These are phyloP conservation scores for Chaetoderma sp. DNA, from an alignment of 2,888 invertebrate genomes.

Conservation along the genomic window DNA sequence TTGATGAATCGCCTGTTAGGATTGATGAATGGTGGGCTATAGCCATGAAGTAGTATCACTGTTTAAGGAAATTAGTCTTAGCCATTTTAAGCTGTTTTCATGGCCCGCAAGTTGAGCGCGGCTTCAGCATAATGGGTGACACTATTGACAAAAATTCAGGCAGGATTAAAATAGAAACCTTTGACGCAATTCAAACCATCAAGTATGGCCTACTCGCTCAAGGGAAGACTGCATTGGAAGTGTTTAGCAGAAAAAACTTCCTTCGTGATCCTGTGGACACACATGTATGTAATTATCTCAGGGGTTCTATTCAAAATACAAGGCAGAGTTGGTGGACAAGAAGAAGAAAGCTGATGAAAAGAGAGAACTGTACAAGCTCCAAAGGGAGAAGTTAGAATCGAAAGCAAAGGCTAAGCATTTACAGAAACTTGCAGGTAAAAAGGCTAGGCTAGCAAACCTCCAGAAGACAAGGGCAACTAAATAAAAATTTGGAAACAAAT, in stretches of 20 bases:
- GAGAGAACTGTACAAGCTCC: not conserved
- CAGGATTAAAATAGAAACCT: conserved; percentile 28
- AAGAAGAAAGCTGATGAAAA: not conserved
- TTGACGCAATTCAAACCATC: conserved; percentile 33
- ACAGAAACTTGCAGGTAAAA: not conserved
- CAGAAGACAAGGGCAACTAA: too few relatives aligned
- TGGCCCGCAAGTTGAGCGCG: conserved; percentile 37
- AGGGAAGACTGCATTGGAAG: conserved; percentile 11
- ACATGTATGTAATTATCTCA: conserved; percentile 7
- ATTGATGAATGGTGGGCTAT: too few relatives aligned
- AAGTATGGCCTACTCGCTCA: conserved; percentile 36
- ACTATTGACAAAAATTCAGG: conserved; percentile 31
- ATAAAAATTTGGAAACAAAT: too few relatives aligned
- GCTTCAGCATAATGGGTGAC: conserved; percentile 41
- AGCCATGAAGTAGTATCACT: too few relatives aligned
- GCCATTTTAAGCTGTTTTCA: conserved; percentile 35
- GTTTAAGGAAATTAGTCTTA: conserved; percentile 28
- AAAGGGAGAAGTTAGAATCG: not conserved
- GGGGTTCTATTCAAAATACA: conserved; percentile 6
- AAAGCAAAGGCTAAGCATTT: not conserved
- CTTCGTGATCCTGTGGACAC: conserved; percentile 7
- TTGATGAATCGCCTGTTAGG: too few relatives aligned
- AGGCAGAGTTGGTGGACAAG: not conserved
- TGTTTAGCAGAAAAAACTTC: conserved; percentile 13
- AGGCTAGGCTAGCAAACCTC: conserved; percentile 8